These are phyloP conservation scores for Meghimatium bilineatum DNA, from an alignment of 2,888 invertebrate species.

Conservation along the genomic window DNA sequence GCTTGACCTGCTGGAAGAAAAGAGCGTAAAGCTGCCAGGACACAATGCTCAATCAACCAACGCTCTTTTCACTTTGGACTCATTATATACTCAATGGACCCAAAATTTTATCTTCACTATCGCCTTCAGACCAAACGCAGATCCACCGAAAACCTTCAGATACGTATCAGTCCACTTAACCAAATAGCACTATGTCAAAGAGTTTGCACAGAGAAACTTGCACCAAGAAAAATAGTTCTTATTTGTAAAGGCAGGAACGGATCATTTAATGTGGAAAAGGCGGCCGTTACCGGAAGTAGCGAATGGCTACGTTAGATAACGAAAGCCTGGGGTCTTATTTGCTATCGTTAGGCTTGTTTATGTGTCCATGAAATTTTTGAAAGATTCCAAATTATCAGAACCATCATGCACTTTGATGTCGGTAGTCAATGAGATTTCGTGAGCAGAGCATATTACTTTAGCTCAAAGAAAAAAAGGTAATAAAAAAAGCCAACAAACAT, in stretches of 20 bases:
- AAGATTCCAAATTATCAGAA: background rate
- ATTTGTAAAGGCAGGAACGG: background rate
- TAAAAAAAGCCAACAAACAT: background rate
- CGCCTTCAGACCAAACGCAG: background rate
- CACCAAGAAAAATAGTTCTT: background rate
- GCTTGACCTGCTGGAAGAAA: background rate
- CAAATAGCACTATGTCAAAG: background rate
- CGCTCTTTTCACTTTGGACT: slow-evolving; percentile 28
- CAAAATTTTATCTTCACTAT: background rate
- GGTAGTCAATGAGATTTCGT: background rate
- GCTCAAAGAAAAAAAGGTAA: background rate
- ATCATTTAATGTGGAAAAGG: background rate
- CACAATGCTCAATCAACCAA: background rate
- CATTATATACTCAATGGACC: slow-evolving; percentile 29
- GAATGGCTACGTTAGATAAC: background rate
- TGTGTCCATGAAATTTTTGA: background rate
- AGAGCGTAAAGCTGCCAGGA: background rate
- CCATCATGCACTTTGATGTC: background rate
- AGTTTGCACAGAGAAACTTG: slow-evolving; percentile 4
- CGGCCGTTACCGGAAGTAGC: background rate
- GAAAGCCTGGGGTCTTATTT: background rate
- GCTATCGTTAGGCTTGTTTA: background rate
- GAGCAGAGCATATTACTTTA: slow-evolving; percentile 11
- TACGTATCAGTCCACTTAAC: slow-evolving; percentile 5
- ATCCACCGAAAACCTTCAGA: background rate